phyloP scores from a whole-genome alignment of 1,140 invertebrate species.

The Achatina immaculata region DNA sequence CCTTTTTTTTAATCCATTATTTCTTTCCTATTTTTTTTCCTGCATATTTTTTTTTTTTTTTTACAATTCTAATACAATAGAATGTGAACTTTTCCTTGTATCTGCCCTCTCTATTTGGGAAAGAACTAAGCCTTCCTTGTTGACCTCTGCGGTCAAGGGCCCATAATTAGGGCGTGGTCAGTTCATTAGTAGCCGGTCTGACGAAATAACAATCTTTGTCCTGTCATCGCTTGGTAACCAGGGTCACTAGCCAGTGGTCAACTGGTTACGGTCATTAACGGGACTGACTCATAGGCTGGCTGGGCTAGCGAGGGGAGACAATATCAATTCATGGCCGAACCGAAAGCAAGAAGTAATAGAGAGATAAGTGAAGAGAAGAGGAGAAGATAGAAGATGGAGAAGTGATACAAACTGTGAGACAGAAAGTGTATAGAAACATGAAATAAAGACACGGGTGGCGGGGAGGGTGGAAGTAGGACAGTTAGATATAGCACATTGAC shows the following conservation, averaged over 20 bases:
- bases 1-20: too few species aligned
- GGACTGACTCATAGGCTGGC: not conserved
- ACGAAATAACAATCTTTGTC: slow-evolving; percentile 9
- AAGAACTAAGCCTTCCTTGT: too few species aligned
- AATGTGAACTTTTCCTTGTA: too few species aligned
- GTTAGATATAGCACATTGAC: too few species aligned
- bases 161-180: not conserved
- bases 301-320: not conserved
- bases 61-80: too few species aligned
- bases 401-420: too few species aligned
- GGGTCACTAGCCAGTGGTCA: slow-evolving; percentile 10
- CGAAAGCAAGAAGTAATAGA: not conserved
- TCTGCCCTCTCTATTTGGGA: too few species aligned
- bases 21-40: too few species aligned
- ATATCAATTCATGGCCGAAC: not conserved
- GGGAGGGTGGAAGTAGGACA: too few species aligned
- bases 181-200: not conserved
- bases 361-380: not conserved
- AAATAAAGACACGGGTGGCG: too few species aligned
- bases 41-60: too few species aligned
- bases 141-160: not conserved
- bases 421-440: too few species aligned
- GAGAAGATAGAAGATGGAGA: not conserved
- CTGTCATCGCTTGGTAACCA: not conserved
- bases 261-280: not conserved